Conservation (phyloP, 2,888 invertebrate species). For the Timema podura region DNA sequence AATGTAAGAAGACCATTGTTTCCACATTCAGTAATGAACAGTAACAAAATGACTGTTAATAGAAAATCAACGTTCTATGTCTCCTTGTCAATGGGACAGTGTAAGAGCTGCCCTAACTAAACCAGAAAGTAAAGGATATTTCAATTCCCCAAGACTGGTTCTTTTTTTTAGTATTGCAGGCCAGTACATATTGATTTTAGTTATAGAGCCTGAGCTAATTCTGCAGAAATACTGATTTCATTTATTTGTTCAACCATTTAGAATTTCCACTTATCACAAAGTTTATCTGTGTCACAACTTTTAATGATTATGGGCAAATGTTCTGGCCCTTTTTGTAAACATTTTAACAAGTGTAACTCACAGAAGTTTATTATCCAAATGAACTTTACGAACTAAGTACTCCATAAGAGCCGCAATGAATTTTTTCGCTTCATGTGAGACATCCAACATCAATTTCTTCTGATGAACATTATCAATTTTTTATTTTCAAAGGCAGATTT, state of each 20-base stretch:
- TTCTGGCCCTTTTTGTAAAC: too few species aligned
- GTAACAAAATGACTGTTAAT: not conserved
- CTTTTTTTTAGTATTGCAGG: too few species aligned
- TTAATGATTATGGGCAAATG: too few species aligned
- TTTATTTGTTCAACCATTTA: too few species aligned
- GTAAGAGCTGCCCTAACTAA: not conserved
- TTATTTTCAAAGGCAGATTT: not conserved
- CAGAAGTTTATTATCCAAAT: not conserved
- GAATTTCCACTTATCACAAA: too few species aligned
- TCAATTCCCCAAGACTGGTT: too few species aligned
- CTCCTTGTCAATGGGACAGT: not conserved
- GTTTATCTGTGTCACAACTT: too few species aligned
- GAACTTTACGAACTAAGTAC: not conserved
- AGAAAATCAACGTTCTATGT: not conserved
- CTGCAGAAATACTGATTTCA: too few species aligned
- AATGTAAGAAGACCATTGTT: not conserved
- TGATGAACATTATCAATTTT: not conserved
- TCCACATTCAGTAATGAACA: not conserved
- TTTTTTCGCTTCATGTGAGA: not conserved
- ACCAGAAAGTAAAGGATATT: not conserved
- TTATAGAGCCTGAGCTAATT: too few species aligned
- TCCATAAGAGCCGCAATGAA: not conserved
- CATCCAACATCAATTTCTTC: not conserved
- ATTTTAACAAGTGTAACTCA: too few species aligned
- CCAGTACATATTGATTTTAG: too few species aligned